Evolutionary conservation across 2,797 vertebrate genomes (phyloP).

Genomic region (Siniperca obscura): DNA sequence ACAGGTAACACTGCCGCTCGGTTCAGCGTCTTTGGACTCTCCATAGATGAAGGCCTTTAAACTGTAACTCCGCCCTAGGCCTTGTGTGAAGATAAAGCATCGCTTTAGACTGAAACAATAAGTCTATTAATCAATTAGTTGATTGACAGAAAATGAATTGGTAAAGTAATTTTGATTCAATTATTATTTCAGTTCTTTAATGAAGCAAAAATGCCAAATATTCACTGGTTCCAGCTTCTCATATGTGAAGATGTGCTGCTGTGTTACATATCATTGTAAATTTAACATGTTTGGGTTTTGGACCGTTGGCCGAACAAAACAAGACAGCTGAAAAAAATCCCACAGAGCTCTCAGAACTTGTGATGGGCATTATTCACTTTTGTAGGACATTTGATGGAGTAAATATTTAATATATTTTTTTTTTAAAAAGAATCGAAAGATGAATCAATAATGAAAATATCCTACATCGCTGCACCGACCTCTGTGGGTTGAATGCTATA

Average conservation of each 20-base stretch:
- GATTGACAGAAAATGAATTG: neutral
- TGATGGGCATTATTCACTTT: neutral
- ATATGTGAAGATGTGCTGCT: neutral
- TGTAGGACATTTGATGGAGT: too few species aligned
- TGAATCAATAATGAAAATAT: neutral
- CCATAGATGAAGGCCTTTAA: neutral
- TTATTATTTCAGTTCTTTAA: neutral
- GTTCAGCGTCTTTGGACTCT: neutral
- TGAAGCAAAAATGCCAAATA: neutral
- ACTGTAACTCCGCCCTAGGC: neutral
- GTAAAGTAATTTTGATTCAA: neutral
- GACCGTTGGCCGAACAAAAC: neutral
- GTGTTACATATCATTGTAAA: neutral
- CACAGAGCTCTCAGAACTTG: neutral
- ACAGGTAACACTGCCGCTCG: neutral
- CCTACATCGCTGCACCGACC: neutral
- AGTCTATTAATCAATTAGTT: neutral
- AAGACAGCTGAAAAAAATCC: neutral
- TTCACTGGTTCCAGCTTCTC: neutral
- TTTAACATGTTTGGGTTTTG: neutral
- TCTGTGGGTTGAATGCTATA: neutral
- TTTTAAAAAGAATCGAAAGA: too few species aligned
- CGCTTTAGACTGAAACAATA: neutral
- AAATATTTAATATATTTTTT: too few species aligned
- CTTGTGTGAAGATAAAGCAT: neutral